A percentile compares a stretch with the other conserved stretches of the same genome.
These are phyloP conservation scores for Enteromius afrohamiltoni DNA, from an alignment of 2,797 vertebrate genomes.

Conservation along the genomic window DNA sequence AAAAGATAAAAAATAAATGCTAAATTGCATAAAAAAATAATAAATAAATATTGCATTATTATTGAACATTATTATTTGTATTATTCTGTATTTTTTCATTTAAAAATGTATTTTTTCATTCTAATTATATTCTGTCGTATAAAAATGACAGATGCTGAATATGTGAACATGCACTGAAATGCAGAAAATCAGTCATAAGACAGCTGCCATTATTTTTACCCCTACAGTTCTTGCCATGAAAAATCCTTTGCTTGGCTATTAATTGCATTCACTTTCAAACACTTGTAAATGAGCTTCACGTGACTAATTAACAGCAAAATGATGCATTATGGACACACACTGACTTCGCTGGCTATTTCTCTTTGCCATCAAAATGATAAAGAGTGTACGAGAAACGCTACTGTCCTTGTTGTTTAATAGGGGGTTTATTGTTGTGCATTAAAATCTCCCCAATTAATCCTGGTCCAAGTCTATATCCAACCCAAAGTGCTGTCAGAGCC, in stretches of 20 bases:
- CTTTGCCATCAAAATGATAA: constrained; percentile 36
- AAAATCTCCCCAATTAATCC: constrained; percentile 67
- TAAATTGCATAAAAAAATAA: not conserved
- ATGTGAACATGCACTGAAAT: constrained; percentile 2
- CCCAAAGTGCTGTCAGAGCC: constrained; percentile 57
- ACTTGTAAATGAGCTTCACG: constrained; percentile 43
- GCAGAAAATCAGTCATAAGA: constrained; percentile 13
- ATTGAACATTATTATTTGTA: not conserved
- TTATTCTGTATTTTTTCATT: not conserved
- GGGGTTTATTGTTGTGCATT: constrained; percentile 65
- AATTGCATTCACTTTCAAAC: constrained; percentile 23
- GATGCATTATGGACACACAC: constrained; percentile 67
- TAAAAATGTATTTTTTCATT: not conserved
- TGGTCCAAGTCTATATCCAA: constrained; percentile 63
- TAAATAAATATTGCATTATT: not conserved
- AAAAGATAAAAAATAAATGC: not conserved
- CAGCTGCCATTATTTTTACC: constrained; percentile 5
- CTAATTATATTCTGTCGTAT: not conserved
- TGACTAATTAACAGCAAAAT: constrained; percentile 42
- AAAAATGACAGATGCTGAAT: constrained; percentile 25
- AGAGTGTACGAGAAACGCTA: constrained; percentile 21
- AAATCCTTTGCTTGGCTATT: constrained; percentile 18
- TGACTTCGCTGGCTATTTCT: constrained; percentile 66
- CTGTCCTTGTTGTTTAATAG: constrained; percentile 55
- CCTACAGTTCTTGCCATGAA: not conserved